Percentiles rank a stretch among this genome's conserved stretches.
Evolutionary conservation across 2,797 vertebrate species (phyloP).

Genomic region (Cossypha dichroa): DNA sequence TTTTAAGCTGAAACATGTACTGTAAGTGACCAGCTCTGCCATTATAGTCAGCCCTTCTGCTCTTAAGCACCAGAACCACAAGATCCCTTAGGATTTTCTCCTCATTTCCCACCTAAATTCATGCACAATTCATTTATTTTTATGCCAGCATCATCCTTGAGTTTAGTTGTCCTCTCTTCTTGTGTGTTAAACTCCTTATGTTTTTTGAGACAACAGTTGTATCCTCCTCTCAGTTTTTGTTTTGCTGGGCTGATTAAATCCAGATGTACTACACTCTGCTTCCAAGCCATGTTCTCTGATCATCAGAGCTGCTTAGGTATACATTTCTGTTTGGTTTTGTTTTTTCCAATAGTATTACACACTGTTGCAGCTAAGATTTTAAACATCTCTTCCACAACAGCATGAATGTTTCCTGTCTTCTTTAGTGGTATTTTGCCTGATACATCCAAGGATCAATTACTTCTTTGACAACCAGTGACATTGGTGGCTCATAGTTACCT

Average conservation of each 20-base stretch:
- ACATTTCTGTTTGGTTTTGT: not conserved
- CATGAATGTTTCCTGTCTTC: not conserved
- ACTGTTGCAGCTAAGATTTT: not conserved
- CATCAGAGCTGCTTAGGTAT: not conserved
- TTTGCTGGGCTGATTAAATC: not conserved
- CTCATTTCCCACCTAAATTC: not conserved
- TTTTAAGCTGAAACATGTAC: not conserved
- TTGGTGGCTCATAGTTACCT: not conserved
- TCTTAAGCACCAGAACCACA: not conserved
- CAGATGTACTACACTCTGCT: not conserved
- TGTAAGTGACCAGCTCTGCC: not conserved
- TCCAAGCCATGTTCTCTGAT: not conserved
- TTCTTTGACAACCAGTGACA: slow-evolving; percentile 10
- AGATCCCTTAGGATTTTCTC: not conserved
- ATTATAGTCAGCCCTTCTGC: not conserved
- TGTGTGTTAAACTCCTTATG: not conserved
- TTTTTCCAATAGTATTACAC: not conserved
- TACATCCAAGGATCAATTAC: slow-evolving; percentile 6
- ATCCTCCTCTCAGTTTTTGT: not conserved
- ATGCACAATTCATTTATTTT: not conserved
- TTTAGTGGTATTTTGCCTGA: not conserved
- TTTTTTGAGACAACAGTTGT: not conserved
- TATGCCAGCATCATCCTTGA: not conserved
- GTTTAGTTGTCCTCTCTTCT: not conserved
- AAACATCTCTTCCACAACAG: not conserved